Evolutionary conservation across 64 coral and sea anemone genomes (phyloP).

Genomic region (Stichodactyla mertensii): DNA sequence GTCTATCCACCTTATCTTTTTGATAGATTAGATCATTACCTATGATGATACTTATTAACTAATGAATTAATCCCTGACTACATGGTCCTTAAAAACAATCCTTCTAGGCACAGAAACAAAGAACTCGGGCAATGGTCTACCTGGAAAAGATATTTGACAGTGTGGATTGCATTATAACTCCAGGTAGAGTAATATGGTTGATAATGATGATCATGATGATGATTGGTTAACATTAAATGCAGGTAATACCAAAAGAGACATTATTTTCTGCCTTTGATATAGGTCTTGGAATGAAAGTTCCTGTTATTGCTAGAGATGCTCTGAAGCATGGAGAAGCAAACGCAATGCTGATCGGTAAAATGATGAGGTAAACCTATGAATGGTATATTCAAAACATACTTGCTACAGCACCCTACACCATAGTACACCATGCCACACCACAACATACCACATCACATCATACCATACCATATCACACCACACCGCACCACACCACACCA

Average conservation of each 20-base stretch:
- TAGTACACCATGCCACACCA: not conserved
- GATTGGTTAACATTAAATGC: not conserved
- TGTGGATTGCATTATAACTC: conserved; percentile 48
- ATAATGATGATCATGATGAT: not conserved
- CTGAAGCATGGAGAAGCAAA: conserved; percentile 44
- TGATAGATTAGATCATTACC: too few species aligned
- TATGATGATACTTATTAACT: not conserved
- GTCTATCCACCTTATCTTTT: too few species aligned
- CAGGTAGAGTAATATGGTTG: conserved; percentile 15
- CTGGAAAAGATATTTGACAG: conserved; percentile 43
- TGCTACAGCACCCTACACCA: not conserved
- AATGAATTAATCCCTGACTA: not conserved
- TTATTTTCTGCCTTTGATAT: not conserved
- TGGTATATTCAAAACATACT: not conserved
- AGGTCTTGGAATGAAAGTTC: conserved; percentile 55
- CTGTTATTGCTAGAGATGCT: conserved; percentile 37
- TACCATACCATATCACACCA: too few species aligned
- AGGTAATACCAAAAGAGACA: not conserved
- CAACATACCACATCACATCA: not conserved
- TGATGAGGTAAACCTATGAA: conserved; percentile 30
- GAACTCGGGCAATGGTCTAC: conserved; percentile 44
- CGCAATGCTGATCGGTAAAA: not conserved
- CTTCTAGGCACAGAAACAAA: conserved; percentile 42
- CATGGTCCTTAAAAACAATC: not conserved
- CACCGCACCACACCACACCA: too few species aligned